Evolutionary conservation across 2,888 invertebrate genomes (phyloP).

Genomic region (Flabesymbios commensalis): DNA sequence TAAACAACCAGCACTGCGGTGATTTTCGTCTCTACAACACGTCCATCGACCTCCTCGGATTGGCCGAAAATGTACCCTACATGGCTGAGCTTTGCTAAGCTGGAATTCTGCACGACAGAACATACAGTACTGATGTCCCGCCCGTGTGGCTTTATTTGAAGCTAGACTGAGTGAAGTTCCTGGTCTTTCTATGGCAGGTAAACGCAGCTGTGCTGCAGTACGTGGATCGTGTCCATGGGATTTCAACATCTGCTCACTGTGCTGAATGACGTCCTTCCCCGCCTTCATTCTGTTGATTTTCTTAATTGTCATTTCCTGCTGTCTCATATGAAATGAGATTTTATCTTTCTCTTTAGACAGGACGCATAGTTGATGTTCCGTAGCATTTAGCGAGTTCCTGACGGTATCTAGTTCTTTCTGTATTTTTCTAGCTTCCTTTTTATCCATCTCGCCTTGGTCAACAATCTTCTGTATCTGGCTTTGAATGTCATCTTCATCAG

Average conservation of each 20-base stretch:
- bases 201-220: background rate
- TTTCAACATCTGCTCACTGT: slow-evolving; percentile 10
- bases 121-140: slow-evolving; percentile 27
- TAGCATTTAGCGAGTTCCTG: background rate
- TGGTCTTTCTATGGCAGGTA: slow-evolving; percentile 25
- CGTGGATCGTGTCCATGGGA: background rate
- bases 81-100: slow-evolving; percentile 19
- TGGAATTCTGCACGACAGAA: slow-evolving; percentile 29
- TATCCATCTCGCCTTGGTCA: slow-evolving; percentile 18
- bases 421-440: slow-evolving; percentile 21
- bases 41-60: slow-evolving; percentile 30
- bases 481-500: slow-evolving; percentile 20
- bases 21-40: slow-evolving; percentile 30
- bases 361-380: slow-evolving; percentile 15
- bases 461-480: slow-evolving; percentile 14
- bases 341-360: slow-evolving; percentile 33
- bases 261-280: slow-evolving; percentile 10
- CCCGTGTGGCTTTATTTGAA: background rate
- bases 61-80: slow-evolving; percentile 28
- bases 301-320: slow-evolving; percentile 34
- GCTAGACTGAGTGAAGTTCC: slow-evolving; percentile 12
- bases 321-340: slow-evolving; percentile 31
- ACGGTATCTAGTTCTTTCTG: slow-evolving; percentile 13
- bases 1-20: slow-evolving; percentile 31
- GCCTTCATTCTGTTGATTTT: slow-evolving; percentile 24